phyloP scores from a whole-genome alignment of 2,797 vertebrate genomes.

The Anabas testudineus region DNA sequence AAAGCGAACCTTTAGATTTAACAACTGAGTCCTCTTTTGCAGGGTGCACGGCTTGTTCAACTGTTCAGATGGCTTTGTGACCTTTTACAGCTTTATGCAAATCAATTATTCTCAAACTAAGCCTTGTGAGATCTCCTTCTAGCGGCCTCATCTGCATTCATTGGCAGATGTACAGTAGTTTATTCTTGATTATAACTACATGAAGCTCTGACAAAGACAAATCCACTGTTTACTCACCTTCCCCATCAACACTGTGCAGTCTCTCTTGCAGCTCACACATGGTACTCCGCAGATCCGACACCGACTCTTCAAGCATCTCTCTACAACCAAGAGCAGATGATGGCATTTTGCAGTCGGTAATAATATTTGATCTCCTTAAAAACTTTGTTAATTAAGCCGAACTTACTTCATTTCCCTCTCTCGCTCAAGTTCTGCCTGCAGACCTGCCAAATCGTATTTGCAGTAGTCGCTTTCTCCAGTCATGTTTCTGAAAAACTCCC shows the following conservation, averaged over 20 bases:
- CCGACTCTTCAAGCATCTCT: slow-evolving; percentile 86
- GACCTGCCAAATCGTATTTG: slow-evolving; percentile 58
- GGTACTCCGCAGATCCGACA: slow-evolving; percentile 85
- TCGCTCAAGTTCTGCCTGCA: slow-evolving; percentile 76
- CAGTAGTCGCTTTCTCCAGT: slow-evolving; percentile 56
- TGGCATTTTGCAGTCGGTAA: not conserved
- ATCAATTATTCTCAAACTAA: not conserved
- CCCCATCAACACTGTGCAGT: slow-evolving; percentile 82
- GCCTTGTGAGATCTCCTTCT: not conserved
- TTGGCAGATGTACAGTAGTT: too few species aligned
- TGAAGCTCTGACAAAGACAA: too few species aligned
- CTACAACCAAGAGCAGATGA: slow-evolving; percentile 64
- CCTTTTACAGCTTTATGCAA: not conserved
- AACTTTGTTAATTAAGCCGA: not conserved
- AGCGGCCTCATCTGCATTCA: not conserved
- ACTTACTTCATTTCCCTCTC: slow-evolving; percentile 82
- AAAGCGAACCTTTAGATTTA: too few species aligned
- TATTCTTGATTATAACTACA: not conserved
- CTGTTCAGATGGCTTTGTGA: not conserved
- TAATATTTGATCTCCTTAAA: not conserved
- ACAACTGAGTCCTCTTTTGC: too few species aligned
- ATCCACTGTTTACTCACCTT: slow-evolving; percentile 83
- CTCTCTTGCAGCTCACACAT: slow-evolving; percentile 86
- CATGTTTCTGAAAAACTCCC: slow-evolving; percentile 49
- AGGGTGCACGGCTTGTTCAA: too few species aligned